Percentiles rank a stretch among this genome's conserved stretches.
phyloP scores from a whole-genome alignment of 1,140 invertebrate genomes.

The Camponotus vicinus region DNA sequence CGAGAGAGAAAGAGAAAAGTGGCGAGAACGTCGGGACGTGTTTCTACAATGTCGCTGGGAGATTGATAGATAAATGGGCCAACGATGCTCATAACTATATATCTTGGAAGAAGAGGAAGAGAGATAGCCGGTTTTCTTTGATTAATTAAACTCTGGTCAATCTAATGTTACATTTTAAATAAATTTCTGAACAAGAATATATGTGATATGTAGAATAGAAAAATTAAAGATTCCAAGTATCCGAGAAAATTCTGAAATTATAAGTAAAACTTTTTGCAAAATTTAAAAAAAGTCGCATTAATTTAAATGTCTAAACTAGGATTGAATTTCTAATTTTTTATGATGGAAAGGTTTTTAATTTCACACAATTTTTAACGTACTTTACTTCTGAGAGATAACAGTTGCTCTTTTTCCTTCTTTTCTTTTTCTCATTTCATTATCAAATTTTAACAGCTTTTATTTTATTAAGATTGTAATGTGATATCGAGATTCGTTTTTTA shows the following conservation, averaged over 20 bases:
- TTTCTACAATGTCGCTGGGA: slow-evolving; percentile 52
- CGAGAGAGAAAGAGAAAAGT: slow-evolving; percentile 5
- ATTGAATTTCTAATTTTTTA: background rate
- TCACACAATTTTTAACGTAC: background rate
- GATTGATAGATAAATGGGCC: slow-evolving; percentile 58
- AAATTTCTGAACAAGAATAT: background rate
- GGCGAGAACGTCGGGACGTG: slow-evolving; percentile 18
- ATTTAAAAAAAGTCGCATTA: background rate
- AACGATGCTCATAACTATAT: slow-evolving; percentile 10
- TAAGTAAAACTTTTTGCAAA: background rate
- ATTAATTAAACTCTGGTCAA: slow-evolving; percentile 1
- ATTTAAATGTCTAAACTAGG: background rate
- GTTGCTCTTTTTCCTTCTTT: background rate
- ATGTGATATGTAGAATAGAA: background rate
- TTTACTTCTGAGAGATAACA: background rate
- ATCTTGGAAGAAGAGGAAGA: background rate
- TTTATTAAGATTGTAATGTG: slow-evolving; percentile 1
- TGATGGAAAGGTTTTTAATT: background rate
- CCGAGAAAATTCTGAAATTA: background rate
- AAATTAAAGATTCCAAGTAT: background rate
- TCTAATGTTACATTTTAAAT: slow-evolving; percentile 17
- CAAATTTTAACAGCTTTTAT: slow-evolving; percentile 22
- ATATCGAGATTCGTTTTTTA: background rate
- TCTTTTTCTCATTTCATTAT: slow-evolving; percentile 11
- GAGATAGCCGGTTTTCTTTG: slow-evolving; percentile 1